A percentile compares a stretch with the other conserved stretches of the same genome.
phyloP scores from a whole-genome alignment of 1,140 invertebrate genomes.

The Phymastichus coffea region DNA sequence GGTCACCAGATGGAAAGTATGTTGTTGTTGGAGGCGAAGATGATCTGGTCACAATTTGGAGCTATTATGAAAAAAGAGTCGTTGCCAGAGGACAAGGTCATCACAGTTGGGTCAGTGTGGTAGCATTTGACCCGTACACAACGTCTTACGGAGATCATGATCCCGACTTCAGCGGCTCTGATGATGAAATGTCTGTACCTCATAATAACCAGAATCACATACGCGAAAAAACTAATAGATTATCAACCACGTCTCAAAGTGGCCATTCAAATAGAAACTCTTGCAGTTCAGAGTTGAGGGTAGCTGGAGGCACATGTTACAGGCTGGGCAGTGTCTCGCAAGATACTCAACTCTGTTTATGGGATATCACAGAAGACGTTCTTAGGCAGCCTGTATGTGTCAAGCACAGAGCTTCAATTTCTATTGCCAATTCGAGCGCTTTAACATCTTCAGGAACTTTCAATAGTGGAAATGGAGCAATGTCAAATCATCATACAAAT shows the following conservation, averaged over 20 bases:
- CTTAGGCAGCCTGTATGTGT: conserved; percentile 66
- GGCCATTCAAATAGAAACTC: conserved; percentile 56
- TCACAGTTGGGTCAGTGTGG: conserved; percentile 95
- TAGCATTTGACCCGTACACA: conserved; percentile 94
- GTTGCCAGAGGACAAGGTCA: conserved; percentile 93
- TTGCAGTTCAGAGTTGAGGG: conserved; percentile 57
- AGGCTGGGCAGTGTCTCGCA: conserved; percentile 95
- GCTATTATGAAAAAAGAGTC: conserved; percentile 87
- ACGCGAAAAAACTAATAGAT: conserved; percentile 45
- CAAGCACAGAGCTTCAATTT: conserved; percentile 48
- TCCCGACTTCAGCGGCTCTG: conserved; percentile 61
- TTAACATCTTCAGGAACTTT: conserved; percentile 47
- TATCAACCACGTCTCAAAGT: conserved; percentile 48
- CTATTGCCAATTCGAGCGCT: conserved; percentile 38
- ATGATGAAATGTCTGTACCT: conserved; percentile 60
- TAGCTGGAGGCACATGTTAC: conserved; percentile 70
- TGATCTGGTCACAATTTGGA: conserved; percentile 98
- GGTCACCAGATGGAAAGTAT: conserved; percentile 95
- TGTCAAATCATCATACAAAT: conserved; percentile 42
- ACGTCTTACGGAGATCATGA: conserved; percentile 65
- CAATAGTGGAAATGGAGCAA: conserved; percentile 51
- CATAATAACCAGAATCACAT: conserved; percentile 56
- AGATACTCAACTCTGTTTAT: conserved; percentile 96
- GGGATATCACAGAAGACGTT: conserved; percentile 97
- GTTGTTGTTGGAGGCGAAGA: conserved; percentile 98